Percentiles rank a stretch among this genome's conserved stretches.
Evolutionary conservation across 30 jellyfish, hydroid and myxozoan species (phyloP).

Genomic region (Aurelia aurita): DNA sequence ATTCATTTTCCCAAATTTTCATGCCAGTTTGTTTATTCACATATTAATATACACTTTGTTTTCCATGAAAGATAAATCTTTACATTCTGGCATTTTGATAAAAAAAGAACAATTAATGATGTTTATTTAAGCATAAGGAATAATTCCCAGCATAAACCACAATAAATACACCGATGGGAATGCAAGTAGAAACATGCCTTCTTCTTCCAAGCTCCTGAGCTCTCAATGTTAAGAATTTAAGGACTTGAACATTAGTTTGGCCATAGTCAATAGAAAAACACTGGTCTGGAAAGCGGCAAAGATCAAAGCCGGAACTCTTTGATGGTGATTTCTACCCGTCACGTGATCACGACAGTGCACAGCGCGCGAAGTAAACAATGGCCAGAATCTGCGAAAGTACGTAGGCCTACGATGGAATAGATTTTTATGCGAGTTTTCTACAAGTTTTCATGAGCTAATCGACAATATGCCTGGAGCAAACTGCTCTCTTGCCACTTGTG

Average conservation of each 20-base stretch:
- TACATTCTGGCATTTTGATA: neutral
- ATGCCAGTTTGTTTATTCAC: neutral
- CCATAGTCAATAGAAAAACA: constrained; percentile 27
- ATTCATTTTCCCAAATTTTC: too few relatives aligned
- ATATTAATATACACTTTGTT: neutral
- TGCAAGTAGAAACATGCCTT: too few relatives aligned
- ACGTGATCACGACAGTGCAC: constrained; percentile 38
- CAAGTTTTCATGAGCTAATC: constrained; percentile 11
- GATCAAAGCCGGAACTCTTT: constrained; percentile 35
- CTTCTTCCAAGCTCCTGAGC: too few relatives aligned
- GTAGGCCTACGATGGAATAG: neutral
- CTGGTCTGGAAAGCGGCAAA: constrained; percentile 41
- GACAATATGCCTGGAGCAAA: constrained; percentile 34
- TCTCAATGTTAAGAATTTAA: too few relatives aligned
- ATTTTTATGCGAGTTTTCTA: constrained; percentile 6
- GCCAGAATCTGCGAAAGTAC: constrained; percentile 29
- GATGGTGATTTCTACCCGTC: constrained; percentile 5
- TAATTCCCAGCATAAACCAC: neutral
- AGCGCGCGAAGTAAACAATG: constrained; percentile 6
- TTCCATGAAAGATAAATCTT: neutral
- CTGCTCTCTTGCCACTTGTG: constrained; percentile 46
- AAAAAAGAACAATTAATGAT: neutral
- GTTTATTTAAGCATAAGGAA: neutral
- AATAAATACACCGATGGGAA: neutral
- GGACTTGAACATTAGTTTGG: too few relatives aligned